Evolutionary conservation across 2,113 vertebrate genomes (phyloP).

Genomic region (Gnathonemus longibarbis): DNA sequence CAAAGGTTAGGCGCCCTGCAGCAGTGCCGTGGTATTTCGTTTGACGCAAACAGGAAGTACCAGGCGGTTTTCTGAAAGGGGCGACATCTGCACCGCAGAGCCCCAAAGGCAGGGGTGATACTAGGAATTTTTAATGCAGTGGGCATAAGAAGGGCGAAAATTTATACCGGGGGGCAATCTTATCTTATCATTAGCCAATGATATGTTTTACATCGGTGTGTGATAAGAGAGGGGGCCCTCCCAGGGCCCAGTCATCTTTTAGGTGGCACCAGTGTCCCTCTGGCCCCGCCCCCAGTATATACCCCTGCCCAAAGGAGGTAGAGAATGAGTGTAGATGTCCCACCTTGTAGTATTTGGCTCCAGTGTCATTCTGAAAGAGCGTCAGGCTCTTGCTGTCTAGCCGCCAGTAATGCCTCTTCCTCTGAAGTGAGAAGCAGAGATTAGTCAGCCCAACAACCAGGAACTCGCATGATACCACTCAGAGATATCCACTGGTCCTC

Average conservation of each 20-base stretch:
- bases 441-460: neutral
- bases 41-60: neutral
- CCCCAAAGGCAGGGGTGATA: neutral
- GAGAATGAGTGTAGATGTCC: slow-evolving; percentile 14
- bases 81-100: neutral
- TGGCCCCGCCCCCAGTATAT: neutral
- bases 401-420: slow-evolving; percentile 97
- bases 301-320: neutral
- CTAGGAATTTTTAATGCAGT: neutral
- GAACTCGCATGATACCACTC: neutral
- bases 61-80: neutral
- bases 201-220: neutral
- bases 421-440: slow-evolving; percentile 56
- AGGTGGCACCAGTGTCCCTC: neutral
- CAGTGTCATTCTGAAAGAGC: slow-evolving; percentile 93
- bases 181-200: neutral
- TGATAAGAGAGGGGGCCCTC: neutral
- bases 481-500: neutral
- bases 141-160: neutral
- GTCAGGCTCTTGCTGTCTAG: slow-evolving; percentile 94
- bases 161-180: neutral
- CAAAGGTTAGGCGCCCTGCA: neutral
- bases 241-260: neutral
- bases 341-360: slow-evolving; percentile 95
- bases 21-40: neutral